phyloP scores from a whole-genome alignment of 1,140 invertebrate species.

The Radopholus similis region DNA sequence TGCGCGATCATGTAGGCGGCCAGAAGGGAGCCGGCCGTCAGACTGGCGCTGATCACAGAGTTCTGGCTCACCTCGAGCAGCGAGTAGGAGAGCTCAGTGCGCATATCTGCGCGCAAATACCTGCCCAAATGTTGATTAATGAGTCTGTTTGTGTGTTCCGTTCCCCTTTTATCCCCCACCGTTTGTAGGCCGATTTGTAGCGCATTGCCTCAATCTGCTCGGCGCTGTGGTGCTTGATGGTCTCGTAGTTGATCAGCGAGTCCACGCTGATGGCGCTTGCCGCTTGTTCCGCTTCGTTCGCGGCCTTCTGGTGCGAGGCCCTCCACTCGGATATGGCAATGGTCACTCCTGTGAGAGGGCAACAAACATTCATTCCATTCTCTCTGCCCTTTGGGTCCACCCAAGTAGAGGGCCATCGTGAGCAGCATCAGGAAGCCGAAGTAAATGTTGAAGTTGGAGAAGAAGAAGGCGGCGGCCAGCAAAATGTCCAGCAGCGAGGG shows the following conservation, averaged over 20 bases:
- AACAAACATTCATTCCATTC: too few species aligned
- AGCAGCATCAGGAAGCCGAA: constrained; percentile 87
- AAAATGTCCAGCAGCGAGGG: constrained; percentile 88
- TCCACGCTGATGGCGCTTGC: constrained; percentile 83
- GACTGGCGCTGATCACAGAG: constrained; percentile 68
- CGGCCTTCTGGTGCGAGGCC: constrained; percentile 82
- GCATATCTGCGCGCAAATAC: constrained; percentile 69
- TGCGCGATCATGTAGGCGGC: constrained; percentile 75
- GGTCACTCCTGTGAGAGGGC: too few species aligned
- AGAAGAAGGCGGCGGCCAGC: constrained; percentile 84
- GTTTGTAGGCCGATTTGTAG: too few species aligned
- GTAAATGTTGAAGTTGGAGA: constrained; percentile 80
- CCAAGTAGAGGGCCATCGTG: constrained; percentile 85
- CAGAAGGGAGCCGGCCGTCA: constrained; percentile 79
- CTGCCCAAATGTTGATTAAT: constrained; percentile 43
- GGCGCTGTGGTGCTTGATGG: constrained; percentile 92
- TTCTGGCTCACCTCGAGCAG: constrained; percentile 50
- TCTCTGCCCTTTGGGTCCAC: too few species aligned
- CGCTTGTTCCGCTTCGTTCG: constrained; percentile 88
- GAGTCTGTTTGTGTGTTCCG: constrained; percentile 52
- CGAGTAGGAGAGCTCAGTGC: constrained; percentile 62
- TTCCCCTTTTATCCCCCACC: too few species aligned
- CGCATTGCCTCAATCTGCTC: constrained; percentile 81
- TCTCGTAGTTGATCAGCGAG: constrained; percentile 94
- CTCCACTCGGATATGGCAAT: constrained; percentile 88